Conservation (phyloP, 2,888 invertebrate species). For the Zaprionus lineosus region DNA sequence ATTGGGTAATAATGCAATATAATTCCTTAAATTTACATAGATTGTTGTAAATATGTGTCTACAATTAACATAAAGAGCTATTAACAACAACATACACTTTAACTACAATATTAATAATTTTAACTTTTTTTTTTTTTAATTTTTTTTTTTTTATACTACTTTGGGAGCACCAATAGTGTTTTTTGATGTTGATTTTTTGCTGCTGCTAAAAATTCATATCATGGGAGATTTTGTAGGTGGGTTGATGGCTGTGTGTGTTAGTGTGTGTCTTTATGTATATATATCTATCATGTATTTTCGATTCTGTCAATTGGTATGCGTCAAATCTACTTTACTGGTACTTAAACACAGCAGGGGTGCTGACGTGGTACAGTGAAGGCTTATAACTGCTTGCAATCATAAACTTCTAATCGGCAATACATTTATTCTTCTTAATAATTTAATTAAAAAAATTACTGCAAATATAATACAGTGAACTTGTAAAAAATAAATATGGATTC, state of each 20-base stretch:
- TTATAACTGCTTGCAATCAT: too few species aligned
- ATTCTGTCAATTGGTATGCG: too few species aligned
- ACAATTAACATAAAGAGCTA: conserved; percentile 52
- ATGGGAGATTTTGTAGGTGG: too few species aligned
- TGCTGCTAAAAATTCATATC: conserved; percentile 3
- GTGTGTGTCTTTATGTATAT: not conserved
- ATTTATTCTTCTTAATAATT: too few species aligned
- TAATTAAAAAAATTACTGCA: conserved; percentile 1
- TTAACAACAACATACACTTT: conserved; percentile 62
- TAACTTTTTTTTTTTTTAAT: conserved; percentile 6
- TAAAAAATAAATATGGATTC: too few species aligned
- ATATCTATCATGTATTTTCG: too few species aligned
- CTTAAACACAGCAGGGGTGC: conserved; percentile 3
- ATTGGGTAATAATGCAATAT: conserved; percentile 28
- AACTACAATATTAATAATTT: conserved; percentile 23
- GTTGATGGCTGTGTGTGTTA: too few species aligned
- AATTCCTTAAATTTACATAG: conserved; percentile 26
- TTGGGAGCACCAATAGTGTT: conserved; percentile 62
- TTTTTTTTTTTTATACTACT: conserved; percentile 40
- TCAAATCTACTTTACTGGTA: too few species aligned
- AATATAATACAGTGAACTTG: too few species aligned
- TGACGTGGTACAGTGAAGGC: conserved; percentile 39
- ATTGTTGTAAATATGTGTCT: too few species aligned
- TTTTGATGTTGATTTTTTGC: conserved; percentile 6
- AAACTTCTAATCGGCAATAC: too few species aligned